Conservation (phyloP, 64 coral and sea anemone species). For the Dendrophyllia cribrosa region DNA sequence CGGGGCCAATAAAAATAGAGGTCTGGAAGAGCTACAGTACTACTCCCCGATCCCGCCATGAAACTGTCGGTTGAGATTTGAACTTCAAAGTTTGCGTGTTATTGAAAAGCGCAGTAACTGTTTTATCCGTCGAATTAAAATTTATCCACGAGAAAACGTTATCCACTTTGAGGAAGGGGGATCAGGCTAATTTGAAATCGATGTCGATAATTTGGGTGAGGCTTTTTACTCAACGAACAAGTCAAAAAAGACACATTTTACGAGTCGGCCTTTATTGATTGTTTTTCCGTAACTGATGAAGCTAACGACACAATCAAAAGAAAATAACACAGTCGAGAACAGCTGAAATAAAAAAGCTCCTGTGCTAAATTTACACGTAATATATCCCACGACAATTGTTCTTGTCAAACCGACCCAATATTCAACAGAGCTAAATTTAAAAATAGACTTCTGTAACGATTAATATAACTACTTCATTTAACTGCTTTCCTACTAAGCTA, state of each 20-base stretch:
- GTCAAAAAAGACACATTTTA: not conserved
- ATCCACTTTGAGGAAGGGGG: no score
- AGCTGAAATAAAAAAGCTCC: slow-evolving; percentile 24
- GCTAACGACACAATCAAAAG: not conserved
- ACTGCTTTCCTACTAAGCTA: not conserved
- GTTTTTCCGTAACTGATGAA: not conserved
- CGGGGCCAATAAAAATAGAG: no score
- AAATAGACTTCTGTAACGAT: slow-evolving; percentile 36
- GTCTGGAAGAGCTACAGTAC: no score
- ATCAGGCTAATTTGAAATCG: no score
- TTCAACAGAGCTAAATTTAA: slow-evolving; percentile 32
- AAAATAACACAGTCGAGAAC: slow-evolving; percentile 1
- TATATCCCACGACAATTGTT: not conserved
- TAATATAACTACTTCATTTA: not conserved
- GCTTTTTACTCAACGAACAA: no score
- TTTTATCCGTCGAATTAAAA: no score
- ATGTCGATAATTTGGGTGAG: no score
- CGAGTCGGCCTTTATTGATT: slow-evolving; percentile 30
- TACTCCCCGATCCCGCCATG: no score
- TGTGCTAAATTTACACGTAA: not conserved
- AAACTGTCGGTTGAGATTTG: no score
- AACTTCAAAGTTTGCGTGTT: not conserved
- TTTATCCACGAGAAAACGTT: no score
- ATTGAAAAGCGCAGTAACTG: no score
- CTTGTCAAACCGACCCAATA: not conserved